These are phyloP conservation scores for Catamblyrhynchus diadema DNA, from an alignment of 2,797 vertebrate species.

Conservation along the genomic window DNA sequence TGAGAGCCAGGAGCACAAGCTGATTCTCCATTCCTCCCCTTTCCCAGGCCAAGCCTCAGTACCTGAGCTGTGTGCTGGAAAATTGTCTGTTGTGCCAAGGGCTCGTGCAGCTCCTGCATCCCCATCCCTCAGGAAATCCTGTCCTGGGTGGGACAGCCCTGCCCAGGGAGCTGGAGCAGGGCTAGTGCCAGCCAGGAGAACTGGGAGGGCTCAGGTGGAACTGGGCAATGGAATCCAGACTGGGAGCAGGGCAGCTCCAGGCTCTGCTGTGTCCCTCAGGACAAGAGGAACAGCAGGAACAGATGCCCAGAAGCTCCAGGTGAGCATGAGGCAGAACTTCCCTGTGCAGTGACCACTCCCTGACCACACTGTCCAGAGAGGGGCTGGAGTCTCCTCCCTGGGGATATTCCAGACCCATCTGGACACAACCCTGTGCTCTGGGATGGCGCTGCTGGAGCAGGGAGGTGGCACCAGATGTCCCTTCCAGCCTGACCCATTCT, in stretches of 20 bases:
- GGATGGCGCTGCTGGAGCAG: not conserved
- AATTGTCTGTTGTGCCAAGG: not conserved
- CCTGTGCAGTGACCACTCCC: not conserved
- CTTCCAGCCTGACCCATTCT: not conserved
- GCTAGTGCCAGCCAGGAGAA: rapidly evolving
- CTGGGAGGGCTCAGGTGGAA: not conserved
- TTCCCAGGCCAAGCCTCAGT: not conserved
- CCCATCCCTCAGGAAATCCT: not conserved
- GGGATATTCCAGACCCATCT: not conserved
- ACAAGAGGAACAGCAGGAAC: not conserved
- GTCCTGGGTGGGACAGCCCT: not conserved
- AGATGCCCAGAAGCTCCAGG: not conserved
- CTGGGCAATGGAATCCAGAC: not conserved
- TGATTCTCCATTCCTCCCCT: not conserved
- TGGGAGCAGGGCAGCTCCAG: not conserved
- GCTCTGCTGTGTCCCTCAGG: not conserved
- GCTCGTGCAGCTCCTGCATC: not conserved
- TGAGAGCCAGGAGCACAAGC: not conserved
- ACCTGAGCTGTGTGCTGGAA: not conserved
- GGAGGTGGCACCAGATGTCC: not conserved
- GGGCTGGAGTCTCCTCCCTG: not conserved
- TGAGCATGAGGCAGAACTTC: not conserved
- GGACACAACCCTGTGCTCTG: not conserved
- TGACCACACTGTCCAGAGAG: not conserved
- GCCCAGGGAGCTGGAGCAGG: not conserved